Conservation (phyloP, 2,113 vertebrate genomes). For the Pteruthius melanotis region DNA sequence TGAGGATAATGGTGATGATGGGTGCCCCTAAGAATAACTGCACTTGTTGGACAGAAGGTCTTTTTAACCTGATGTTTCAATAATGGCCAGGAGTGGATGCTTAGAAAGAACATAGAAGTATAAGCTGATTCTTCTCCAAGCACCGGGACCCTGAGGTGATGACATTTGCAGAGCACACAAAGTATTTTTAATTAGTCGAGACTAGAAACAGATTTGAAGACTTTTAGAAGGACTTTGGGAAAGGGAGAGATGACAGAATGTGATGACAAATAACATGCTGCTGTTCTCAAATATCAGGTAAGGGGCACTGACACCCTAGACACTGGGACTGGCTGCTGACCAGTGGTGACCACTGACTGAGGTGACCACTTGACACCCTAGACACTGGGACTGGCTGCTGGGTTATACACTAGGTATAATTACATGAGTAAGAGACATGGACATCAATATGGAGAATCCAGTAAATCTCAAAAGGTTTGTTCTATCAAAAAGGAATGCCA, state of each 20-base stretch:
- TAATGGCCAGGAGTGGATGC: not conserved
- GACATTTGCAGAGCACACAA: not conserved
- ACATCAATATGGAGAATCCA: not conserved
- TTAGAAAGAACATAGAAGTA: not conserved
- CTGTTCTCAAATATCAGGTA: not conserved
- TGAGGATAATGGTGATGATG: rapidly evolving
- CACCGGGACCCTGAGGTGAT: not conserved
- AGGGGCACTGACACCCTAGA: not conserved
- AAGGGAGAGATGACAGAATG: not conserved
- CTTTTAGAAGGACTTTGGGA: not conserved
- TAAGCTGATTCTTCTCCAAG: not conserved
- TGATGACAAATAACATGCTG: not conserved
- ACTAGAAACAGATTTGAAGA: not conserved
- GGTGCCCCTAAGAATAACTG: not conserved
- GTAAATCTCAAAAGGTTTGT: not conserved
- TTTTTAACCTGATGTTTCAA: not conserved
- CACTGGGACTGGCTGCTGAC: not conserved
- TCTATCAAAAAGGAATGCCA: not conserved
- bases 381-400: not conserved
- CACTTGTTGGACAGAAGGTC: not conserved
- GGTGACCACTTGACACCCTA: not conserved
- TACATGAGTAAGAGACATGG: not conserved
- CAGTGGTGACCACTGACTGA: too few relatives aligned
- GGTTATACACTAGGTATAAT: not conserved
- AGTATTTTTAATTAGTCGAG: not conserved